Evolutionary conservation across 2,797 vertebrate species (phyloP), one percentile per base, ranked within the genome.

Genomic region (Pseudomugil tenellus): DNA sequence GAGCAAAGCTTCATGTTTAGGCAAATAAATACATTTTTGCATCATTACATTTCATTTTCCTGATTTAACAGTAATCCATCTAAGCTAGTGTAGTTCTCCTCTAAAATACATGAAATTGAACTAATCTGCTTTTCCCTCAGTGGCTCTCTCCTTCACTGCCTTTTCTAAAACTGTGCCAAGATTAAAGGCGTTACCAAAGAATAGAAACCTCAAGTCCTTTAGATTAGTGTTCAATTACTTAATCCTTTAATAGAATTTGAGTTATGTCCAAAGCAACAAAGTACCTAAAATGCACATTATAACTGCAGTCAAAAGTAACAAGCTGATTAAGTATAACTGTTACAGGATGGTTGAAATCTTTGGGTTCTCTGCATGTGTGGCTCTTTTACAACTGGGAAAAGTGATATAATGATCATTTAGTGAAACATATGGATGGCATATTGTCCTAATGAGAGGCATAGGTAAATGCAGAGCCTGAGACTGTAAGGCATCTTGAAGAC

Each of bases 201-300:
- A 92, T 74, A 89, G 86, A 91, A 91, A 92, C 81, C 84, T 84
- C 76, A 72, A 90, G 87, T 90, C 85, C 72, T 89, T 88, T 89
- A 91, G 87, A 91, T 92, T 91, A 92, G 86, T 92, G 85, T 92
- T 90, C 85, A 90, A 93, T 93, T 86, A 92, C 90, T 89, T 92
- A 92, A 93, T 92, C 91, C 88, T 84, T 87, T 92, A 91, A 92
- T 90, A 92, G 85, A 88, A 91, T 89, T 91, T 89, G 80, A 93
- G 76, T 86, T 89, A 87, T 86, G 70, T 82, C 84, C 78, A 89
- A 91, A 89, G 92, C 85, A 90, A 93, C 85, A 89, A 81, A 89
- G 76, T 77, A 81, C 75, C 85, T 89, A 85, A 81, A 91, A 89
- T 80, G 73, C 70, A 66, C 76, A 86, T 86, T 84, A 85, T 89